Conservation (phyloP, 1,140 invertebrate genomes). For the Neodiprion pinetum region DNA sequence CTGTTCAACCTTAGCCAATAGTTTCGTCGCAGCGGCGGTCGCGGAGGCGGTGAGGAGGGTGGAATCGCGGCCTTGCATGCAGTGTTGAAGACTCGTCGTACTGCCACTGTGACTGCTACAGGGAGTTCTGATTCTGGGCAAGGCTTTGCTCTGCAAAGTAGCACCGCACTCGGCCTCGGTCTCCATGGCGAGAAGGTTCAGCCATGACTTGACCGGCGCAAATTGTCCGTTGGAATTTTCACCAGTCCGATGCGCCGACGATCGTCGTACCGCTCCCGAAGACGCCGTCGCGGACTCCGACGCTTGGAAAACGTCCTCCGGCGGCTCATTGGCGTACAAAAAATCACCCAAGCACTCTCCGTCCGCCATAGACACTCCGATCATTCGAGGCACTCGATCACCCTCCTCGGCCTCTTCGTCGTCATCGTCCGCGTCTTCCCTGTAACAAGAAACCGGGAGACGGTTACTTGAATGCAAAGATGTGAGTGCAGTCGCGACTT, state of each 20-base stretch:
- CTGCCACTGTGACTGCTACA: background rate
- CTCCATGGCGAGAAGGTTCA: constrained; percentile 39
- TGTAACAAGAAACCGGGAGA: background rate
- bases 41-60: constrained; percentile 47
- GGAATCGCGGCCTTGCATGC: constrained; percentile 34
- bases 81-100: constrained; percentile 5
- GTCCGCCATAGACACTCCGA: constrained; percentile 14
- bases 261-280: background rate
- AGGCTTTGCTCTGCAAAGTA: constrained; percentile 48
- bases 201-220: constrained; percentile 39
- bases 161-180: constrained; percentile 44
- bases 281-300: background rate
- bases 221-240: background rate
- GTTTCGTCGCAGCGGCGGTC: constrained; percentile 52
- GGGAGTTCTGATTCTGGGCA: constrained; percentile 33
- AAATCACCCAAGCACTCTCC: constrained; percentile 49
- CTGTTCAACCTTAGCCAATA: constrained; percentile 48
- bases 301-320: constrained; percentile 35
- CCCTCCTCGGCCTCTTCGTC: background rate
- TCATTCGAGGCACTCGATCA: background rate
- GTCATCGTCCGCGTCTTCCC: background rate
- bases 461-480: no score
- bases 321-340: constrained; percentile 46
- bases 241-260: background rate
- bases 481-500: no score